Evolutionary conservation across 2,888 invertebrate species (phyloP).

Genomic region (Rosalia funebris): DNA sequence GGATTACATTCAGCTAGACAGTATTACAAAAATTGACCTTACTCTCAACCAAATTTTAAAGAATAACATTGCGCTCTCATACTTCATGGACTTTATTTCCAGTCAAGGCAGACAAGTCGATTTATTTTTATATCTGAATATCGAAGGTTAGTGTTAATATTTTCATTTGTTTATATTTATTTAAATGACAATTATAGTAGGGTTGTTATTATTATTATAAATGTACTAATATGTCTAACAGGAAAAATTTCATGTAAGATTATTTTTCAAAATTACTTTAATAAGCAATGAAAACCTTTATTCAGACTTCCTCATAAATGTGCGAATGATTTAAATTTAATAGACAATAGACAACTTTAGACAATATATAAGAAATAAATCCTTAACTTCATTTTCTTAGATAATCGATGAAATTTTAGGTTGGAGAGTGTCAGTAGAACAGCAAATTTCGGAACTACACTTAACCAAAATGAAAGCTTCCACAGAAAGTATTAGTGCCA

Average conservation of each 20-base stretch:
- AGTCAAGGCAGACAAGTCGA: slow-evolving; percentile 76
- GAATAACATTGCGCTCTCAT: slow-evolving; percentile 79
- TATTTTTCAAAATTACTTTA: too few species aligned
- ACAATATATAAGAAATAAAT: too few species aligned
- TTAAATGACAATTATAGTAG: too few species aligned
- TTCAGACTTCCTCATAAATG: too few species aligned
- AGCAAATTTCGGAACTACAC: slow-evolving; percentile 71
- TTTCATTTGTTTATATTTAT: too few species aligned
- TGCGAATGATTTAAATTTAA: too few species aligned
- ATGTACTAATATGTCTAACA: too few species aligned
- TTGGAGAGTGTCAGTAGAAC: slow-evolving; percentile 77
- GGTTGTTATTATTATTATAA: too few species aligned
- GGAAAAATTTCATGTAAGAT: too few species aligned
- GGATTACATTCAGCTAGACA: slow-evolving; percentile 55
- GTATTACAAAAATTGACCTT: slow-evolving; percentile 65
- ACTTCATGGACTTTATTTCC: slow-evolving; percentile 81
- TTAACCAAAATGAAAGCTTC: slow-evolving; percentile 63
- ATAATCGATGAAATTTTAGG: slow-evolving; percentile 58
- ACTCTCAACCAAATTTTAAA: slow-evolving; percentile 79
- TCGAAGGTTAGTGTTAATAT: slow-evolving; percentile 68
- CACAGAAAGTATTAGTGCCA: slow-evolving; percentile 60
- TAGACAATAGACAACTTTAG: too few species aligned
- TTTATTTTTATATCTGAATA: slow-evolving; percentile 81
- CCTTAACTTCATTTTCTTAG: too few species aligned
- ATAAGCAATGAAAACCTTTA: too few species aligned